A percentile compares a stretch with the other conserved stretches of the same genome.
These are phyloP conservation scores for Patagioenas fasciata DNA, from an alignment of 2,113 vertebrate genomes.

Conservation along the genomic window DNA sequence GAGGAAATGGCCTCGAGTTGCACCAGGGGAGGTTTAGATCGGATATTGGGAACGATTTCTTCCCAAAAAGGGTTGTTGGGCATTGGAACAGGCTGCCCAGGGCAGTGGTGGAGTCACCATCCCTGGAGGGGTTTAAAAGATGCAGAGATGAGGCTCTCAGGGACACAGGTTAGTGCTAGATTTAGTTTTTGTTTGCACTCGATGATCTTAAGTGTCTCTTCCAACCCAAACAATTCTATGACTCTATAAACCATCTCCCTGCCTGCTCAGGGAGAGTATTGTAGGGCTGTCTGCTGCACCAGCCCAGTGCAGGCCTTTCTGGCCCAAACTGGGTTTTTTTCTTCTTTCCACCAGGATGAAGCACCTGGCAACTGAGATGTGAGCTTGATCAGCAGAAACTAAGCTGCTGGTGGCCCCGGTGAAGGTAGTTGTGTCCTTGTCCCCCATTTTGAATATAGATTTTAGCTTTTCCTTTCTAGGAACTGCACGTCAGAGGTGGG, in stretches of 20 bases:
- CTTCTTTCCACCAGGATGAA: fast-evolving
- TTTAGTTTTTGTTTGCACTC: too few species aligned
- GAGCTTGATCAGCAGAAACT: background rate
- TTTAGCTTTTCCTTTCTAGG: background rate
- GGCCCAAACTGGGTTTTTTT: background rate
- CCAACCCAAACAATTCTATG: too few species aligned
- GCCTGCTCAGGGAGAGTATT: fast-evolving
- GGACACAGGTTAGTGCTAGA: too few species aligned
- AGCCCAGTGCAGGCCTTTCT: background rate
- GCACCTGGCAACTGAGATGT: fast-evolving
- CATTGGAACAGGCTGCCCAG: too few species aligned
- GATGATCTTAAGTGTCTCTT: too few species aligned
- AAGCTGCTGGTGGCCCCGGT: fast-evolving
- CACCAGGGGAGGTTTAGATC: too few species aligned
- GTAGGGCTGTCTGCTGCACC: fast-evolving
- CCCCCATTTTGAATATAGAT: fast-evolving
- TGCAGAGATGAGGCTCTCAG: too few species aligned
- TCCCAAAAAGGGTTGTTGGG: too few species aligned
- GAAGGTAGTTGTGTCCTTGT: fast-evolving
- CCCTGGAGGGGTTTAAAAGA: too few species aligned
- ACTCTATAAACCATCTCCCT: background rate
- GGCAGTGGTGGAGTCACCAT: too few species aligned
- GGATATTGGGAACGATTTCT: too few species aligned
- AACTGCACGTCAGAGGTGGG: background rate
- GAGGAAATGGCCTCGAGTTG: too few species aligned